A percentile compares a stretch with the other conserved stretches of the same genome.
Conservation (phyloP, 64 coral and sea anemone genomes). For the Stichodactyla helianthus region DNA sequence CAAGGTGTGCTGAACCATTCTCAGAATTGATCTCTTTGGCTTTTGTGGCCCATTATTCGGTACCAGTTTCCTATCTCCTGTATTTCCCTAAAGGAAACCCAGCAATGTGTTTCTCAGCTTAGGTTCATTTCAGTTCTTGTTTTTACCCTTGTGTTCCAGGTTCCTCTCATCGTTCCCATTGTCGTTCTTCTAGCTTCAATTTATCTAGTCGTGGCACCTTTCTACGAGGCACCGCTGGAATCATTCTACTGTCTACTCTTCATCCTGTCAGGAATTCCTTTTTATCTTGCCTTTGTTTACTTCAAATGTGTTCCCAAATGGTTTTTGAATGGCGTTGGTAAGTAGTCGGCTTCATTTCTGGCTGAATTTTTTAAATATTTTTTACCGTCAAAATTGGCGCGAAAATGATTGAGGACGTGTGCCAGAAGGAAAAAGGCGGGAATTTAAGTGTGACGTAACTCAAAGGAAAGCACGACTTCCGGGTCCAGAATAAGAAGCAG, state of each 20-base stretch:
- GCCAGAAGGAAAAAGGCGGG: not conserved
- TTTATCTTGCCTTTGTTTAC: slow-evolving; percentile 85
- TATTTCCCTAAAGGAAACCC: not conserved
- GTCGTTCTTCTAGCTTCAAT: slow-evolving; percentile 72
- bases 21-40: too few species aligned
- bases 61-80: not conserved
- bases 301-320: slow-evolving; percentile 71
- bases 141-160: slow-evolving; percentile 19
- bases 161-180: slow-evolving; percentile 60
- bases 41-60: not conserved
- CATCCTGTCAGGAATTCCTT: slow-evolving; percentile 80
- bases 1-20: too few species aligned
- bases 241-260: slow-evolving; percentile 88
- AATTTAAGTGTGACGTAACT: not conserved
- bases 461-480: not conserved
- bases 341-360: not conserved
- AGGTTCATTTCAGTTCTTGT: not conserved
- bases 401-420: not conserved
- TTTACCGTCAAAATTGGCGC: not conserved
- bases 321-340: slow-evolving; percentile 39
- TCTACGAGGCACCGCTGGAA: slow-evolving; percentile 77
- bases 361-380: not conserved
- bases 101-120: not conserved
- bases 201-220: slow-evolving; percentile 85
- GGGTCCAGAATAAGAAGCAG: not conserved